Evolutionary conservation across 2,113 vertebrate species (phyloP), one percentile per base, ranked within the genome.

Genomic region (Atractosteus spatula): DNA sequence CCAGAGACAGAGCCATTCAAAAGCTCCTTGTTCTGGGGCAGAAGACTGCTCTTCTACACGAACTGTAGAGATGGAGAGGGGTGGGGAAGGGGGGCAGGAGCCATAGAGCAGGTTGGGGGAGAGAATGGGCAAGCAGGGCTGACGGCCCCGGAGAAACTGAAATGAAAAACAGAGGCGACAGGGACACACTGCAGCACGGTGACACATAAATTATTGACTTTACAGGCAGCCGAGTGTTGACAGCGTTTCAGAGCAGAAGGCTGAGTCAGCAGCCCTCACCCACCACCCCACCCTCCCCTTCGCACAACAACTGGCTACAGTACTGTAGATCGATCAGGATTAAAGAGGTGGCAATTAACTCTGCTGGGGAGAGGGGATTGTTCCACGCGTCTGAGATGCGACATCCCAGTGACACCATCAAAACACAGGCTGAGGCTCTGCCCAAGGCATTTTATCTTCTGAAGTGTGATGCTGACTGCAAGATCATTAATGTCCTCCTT

Each of bases 211-310:
- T 64, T 41, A 64, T 64, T 64, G 13, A 29, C 8, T 64, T 64
- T 64, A 17, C 62, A 64, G 62, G 17, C 3, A 76, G 17, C 14
- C 69, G 65, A 65, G 64, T 65, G 71, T 75, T 79, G 78, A 82
- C 73, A 79, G 63, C 16, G n/a, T 61, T 80, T 78, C 68, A 61
- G 67, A 73, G 44, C 54, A 65, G 54, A 45, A 75, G 77, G 78
- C 79, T 83, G 81, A 82, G 76, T 85, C 78, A 81, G 74, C 69
- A 12, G 11, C 42, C 14, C 13, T 12, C 62, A 29, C 43, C 7
- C 62, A 29, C 17, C 51, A 45, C 54, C 55, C 54, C 8, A 10
- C 29, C 29, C 29, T 41, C n/a, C 62, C 41, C 10, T 11, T 13
- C 41, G 54, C 64, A 29, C 70, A 63, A 59, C 68, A 69, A 8